Percentiles rank a stretch among this genome's conserved stretches.
Evolutionary conservation across 2,888 invertebrate species (phyloP).

Genomic region (Cylindroiulus punctatus): DNA sequence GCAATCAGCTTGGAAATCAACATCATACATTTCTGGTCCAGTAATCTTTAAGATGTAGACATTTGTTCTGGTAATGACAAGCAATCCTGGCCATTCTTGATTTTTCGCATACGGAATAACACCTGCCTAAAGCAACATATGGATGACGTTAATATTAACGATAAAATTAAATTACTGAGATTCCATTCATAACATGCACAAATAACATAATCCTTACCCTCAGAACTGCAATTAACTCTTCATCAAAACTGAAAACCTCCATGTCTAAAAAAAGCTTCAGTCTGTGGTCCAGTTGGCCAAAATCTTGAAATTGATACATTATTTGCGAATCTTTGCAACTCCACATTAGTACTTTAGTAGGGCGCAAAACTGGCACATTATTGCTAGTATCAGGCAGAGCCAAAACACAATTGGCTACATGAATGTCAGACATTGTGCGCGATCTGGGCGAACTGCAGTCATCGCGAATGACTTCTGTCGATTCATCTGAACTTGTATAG

Average conservation of each 20-base stretch:
- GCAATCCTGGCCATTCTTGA: slow-evolving; percentile 53
- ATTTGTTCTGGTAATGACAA: slow-evolving; percentile 53
- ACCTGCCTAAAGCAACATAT: slow-evolving; percentile 43
- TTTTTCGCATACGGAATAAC: slow-evolving; percentile 50
- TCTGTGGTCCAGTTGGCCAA: slow-evolving; percentile 57
- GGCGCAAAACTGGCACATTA: not conserved
- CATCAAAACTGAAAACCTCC: slow-evolving; percentile 55
- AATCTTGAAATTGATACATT: slow-evolving; percentile 57
- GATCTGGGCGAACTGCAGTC: not conserved
- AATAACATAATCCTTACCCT: slow-evolving; percentile 53
- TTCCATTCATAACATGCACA: not conserved
- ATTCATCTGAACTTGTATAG: slow-evolving; percentile 1
- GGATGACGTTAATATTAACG: not conserved
- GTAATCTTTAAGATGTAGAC: slow-evolving; percentile 57
- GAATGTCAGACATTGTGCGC: not conserved
- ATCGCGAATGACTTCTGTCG: slow-evolving; percentile 33
- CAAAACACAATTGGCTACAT: not conserved
- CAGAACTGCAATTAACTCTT: slow-evolving; percentile 55
- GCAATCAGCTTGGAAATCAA: not conserved
- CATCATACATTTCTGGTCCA: slow-evolving; percentile 53
- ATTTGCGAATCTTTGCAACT: slow-evolving; percentile 46
- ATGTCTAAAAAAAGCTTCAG: slow-evolving; percentile 56
- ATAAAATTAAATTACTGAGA: not conserved
- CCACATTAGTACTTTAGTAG: slow-evolving; percentile 46
- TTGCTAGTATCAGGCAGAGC: not conserved